Evolutionary conservation across 2,888 invertebrate genomes (phyloP).

Genomic region (Osedax frankpressi): DNA sequence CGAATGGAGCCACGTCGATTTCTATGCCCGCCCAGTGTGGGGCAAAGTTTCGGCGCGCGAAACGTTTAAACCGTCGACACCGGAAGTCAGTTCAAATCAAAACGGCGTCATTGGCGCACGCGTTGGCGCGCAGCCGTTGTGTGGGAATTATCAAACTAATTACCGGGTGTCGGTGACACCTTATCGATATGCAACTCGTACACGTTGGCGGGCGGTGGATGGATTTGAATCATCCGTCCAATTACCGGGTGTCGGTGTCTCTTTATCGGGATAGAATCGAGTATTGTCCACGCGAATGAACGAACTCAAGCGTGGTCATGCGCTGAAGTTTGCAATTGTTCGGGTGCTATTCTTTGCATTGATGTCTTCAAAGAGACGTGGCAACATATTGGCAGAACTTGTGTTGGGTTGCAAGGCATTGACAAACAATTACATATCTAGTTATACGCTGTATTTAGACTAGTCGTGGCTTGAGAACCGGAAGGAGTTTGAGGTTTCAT

Average conservation of each 20-base stretch:
- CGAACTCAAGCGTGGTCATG: not conserved
- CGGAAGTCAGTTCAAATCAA: slow-evolving; percentile 12
- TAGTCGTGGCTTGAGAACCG: not conserved
- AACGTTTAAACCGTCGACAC: slow-evolving; percentile 2
- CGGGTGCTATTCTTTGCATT: not conserved
- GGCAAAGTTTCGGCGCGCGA: slow-evolving; percentile 1
- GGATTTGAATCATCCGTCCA: slow-evolving; percentile 2
- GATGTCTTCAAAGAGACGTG: slow-evolving; percentile 1
- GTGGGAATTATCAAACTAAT: slow-evolving; percentile 6
- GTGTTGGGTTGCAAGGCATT: slow-evolving; percentile 5
- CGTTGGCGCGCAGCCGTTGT: slow-evolving; percentile 3
- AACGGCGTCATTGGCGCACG: not conserved
- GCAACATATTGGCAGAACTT: not conserved
- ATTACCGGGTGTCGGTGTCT: not conserved
- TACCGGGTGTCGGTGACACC: slow-evolving; percentile 6
- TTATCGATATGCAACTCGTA: not conserved
- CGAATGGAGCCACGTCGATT: slow-evolving; percentile 4
- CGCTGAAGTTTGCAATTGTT: slow-evolving; percentile 1
- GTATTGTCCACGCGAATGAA: not conserved
- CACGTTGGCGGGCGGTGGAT: slow-evolving; percentile 3
- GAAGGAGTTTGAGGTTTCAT: not conserved
- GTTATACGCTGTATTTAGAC: not conserved
- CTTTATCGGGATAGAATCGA: not conserved
- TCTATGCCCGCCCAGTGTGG: slow-evolving; percentile 11
- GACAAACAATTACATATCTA: slow-evolving; percentile 6